phyloP scores from a whole-genome alignment of 2,113 vertebrate genomes.

The Benthochromis sp. region DNA sequence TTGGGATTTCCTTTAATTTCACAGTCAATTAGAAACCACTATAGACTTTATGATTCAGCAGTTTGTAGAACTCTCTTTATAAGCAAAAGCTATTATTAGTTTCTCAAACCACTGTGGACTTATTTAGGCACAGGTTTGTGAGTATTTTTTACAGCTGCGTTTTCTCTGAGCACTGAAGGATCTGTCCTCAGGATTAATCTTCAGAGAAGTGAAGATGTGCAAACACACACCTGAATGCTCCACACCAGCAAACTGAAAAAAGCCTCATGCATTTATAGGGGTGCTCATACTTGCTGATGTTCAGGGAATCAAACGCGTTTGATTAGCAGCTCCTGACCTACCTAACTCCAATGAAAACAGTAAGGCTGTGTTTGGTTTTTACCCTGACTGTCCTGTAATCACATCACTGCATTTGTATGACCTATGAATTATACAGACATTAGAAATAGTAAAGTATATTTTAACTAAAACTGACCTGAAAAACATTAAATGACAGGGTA shows the following conservation, averaged over 20 bases:
- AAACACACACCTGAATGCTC: background rate
- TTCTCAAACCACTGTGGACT: background rate
- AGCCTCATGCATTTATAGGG: background rate
- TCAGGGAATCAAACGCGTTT: rapidly evolving
- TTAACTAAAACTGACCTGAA: background rate
- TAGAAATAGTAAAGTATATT: background rate
- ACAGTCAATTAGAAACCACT: background rate
- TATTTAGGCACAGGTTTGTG: rapidly evolving
- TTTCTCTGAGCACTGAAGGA: background rate
- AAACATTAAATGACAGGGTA: rapidly evolving
- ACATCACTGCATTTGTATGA: background rate
- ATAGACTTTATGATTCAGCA: background rate
- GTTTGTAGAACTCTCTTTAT: background rate
- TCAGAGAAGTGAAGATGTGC: background rate
- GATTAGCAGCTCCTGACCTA: background rate
- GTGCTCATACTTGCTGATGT: rapidly evolving
- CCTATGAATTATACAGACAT: background rate
- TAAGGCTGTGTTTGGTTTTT: rapidly evolving
- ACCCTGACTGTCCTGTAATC: background rate
- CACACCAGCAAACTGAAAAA: background rate
- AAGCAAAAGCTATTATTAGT: rapidly evolving
- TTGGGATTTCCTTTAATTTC: background rate
- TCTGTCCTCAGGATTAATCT: background rate
- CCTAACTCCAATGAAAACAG: background rate
- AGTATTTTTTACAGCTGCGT: background rate